Percentiles rank a stretch among this genome's conserved stretches.
Conservation (phyloP, 2,888 invertebrate genomes). For the Drosophila nigricruria region DNA sequence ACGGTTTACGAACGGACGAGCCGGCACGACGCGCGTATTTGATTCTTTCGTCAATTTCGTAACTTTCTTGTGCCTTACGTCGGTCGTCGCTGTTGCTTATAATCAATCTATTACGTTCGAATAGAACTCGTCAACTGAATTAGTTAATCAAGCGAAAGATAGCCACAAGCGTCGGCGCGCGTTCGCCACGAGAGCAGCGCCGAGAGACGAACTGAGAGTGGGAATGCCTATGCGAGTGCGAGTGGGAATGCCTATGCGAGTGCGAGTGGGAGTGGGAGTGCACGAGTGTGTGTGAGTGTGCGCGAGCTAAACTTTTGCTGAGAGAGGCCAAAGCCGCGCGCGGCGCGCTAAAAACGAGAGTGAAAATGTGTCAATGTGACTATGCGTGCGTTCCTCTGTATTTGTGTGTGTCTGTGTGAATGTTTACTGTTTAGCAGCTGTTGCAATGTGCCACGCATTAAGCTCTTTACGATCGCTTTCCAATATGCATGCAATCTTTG, state of each 20-base stretch:
- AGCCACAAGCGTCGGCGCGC: slow-evolving; percentile 64
- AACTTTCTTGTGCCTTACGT: slow-evolving; percentile 14
- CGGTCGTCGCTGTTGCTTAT: slow-evolving; percentile 14
- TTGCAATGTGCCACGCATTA: slow-evolving; percentile 51
- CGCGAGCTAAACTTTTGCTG: slow-evolving; percentile 22
- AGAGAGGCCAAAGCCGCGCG: slow-evolving; percentile 27
- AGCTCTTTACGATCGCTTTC: slow-evolving; percentile 45
- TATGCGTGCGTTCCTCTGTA: not conserved
- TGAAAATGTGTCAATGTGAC: slow-evolving; percentile 51
- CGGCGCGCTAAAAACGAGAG: slow-evolving; percentile 51
- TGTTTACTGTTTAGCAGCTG: slow-evolving; percentile 39
- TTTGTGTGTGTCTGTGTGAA: not conserved
- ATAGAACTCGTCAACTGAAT: slow-evolving; percentile 84
- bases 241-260: slow-evolving; percentile 3
- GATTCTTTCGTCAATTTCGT: slow-evolving; percentile 7
- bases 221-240: slow-evolving; percentile 10
- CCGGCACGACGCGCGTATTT: slow-evolving; percentile 42
- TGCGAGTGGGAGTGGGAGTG: slow-evolving; percentile 6
- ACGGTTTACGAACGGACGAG: slow-evolving; percentile 52
- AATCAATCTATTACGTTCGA: slow-evolving; percentile 77
- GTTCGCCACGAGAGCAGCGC: slow-evolving; percentile 27
- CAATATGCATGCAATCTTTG: slow-evolving; percentile 36
- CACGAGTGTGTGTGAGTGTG: slow-evolving; percentile 19
- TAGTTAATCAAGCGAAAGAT: slow-evolving; percentile 82
- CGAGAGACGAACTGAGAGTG: slow-evolving; percentile 17